A percentile compares a stretch with the other conserved stretches of the same genome.
Evolutionary conservation across 2,113 vertebrate species (phyloP).

Genomic region (Scartelaos histophorus): DNA sequence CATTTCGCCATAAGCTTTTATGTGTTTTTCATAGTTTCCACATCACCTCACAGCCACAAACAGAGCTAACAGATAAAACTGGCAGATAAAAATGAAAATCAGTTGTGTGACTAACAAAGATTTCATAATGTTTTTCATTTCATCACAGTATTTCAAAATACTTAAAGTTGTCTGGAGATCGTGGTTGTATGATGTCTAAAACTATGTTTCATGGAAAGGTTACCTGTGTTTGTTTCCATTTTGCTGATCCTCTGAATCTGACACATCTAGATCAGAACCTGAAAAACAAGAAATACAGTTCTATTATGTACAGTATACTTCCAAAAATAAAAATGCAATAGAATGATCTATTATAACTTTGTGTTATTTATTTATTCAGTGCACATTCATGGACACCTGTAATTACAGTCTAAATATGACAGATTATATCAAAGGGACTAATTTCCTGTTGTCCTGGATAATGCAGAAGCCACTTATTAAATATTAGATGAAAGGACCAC

Average conservation of each 20-base stretch:
- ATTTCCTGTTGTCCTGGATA: background rate
- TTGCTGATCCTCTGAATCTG: constrained; percentile 7
- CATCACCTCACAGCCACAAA: background rate
- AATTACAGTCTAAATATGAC: background rate
- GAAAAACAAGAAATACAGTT: background rate
- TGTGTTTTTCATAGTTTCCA: background rate
- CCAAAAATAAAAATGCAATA: too few species aligned
- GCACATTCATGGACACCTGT: background rate
- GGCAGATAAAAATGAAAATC: background rate
- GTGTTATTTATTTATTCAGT: too few species aligned
- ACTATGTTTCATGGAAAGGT: background rate
- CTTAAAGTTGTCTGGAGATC: background rate
- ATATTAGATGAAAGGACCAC: background rate
- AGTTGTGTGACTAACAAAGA: background rate
- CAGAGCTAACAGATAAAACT: background rate
- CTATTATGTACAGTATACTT: too few species aligned
- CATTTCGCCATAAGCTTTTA: background rate
- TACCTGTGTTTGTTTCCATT: background rate
- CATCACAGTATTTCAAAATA: constrained; percentile 4
- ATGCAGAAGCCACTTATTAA: background rate
- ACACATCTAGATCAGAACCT: background rate
- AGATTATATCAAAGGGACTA: too few species aligned
- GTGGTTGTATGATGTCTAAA: background rate
- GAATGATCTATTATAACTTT: too few species aligned
- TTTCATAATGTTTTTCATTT: background rate